These are phyloP conservation scores for Delia radicum DNA, from an alignment of 1,140 invertebrate species.

Conservation along the genomic window DNA sequence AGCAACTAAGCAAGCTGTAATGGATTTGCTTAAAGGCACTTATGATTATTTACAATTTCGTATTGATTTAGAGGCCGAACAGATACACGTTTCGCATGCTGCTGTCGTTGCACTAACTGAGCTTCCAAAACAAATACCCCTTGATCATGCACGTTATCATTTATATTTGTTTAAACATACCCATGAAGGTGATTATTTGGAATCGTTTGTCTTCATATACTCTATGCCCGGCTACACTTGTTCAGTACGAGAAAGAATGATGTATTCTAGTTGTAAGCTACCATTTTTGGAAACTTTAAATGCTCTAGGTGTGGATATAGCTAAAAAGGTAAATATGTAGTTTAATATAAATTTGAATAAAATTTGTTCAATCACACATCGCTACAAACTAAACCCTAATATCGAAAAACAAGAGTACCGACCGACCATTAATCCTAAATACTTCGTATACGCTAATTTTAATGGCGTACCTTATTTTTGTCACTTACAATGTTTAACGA, in stretches of 20 bases:
- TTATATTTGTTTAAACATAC: slow-evolving; percentile 88
- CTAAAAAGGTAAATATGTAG: slow-evolving; percentile 75
- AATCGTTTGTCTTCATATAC: slow-evolving; percentile 93
- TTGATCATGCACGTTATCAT: slow-evolving; percentile 86
- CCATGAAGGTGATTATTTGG: slow-evolving; percentile 86
- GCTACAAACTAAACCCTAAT: too few species aligned
- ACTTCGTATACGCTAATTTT: too few species aligned
- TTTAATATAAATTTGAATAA: too few species aligned
- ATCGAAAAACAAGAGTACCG: too few species aligned
- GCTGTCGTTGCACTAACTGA: slow-evolving; percentile 63
- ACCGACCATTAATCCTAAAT: too few species aligned
- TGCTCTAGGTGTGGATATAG: slow-evolving; percentile 70
- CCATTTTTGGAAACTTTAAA: slow-evolving; percentile 81
- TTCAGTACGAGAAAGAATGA: slow-evolving; percentile 94
- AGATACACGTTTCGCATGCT: slow-evolving; percentile 63
- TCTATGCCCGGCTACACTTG: slow-evolving; percentile 95
- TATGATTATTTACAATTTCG: slow-evolving; percentile 77
- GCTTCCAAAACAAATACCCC: slow-evolving; percentile 76
- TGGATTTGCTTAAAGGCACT: slow-evolving; percentile 64
- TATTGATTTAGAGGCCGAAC: slow-evolving; percentile 62
- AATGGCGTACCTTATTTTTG: too few species aligned
- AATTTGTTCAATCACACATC: too few species aligned
- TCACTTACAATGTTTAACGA: too few species aligned
- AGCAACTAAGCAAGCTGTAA: slow-evolving; percentile 74
- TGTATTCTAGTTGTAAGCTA: slow-evolving; percentile 95